A percentile compares a stretch with the other conserved stretches of the same genome.
These are phyloP conservation scores for Agrochola litura DNA, from an alignment of 2,888 invertebrate species.

Conservation along the genomic window DNA sequence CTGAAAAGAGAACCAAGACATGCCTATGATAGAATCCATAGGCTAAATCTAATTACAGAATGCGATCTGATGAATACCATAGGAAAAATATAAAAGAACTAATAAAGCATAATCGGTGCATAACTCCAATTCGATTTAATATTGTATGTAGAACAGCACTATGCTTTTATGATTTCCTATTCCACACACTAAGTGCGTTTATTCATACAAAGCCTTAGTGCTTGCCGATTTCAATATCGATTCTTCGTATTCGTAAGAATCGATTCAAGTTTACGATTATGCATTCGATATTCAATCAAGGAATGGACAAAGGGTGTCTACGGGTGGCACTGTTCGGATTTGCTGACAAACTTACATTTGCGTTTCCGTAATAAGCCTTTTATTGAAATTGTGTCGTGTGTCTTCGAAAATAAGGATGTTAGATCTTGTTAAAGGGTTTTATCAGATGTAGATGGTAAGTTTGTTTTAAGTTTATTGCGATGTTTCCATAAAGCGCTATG, in stretches of 20 bases:
- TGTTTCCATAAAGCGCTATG: slow-evolving; percentile 76
- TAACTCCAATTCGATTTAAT: slow-evolving; percentile 55
- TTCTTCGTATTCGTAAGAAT: slow-evolving; percentile 81
- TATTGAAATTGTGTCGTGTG: slow-evolving; percentile 44
- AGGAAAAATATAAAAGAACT: slow-evolving; percentile 46
- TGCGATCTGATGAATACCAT: slow-evolving; percentile 10
- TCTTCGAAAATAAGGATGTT: slow-evolving; percentile 21
- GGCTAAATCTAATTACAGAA: slow-evolving; percentile 13
- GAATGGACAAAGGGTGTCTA: slow-evolving; percentile 79
- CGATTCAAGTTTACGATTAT: slow-evolving; percentile 86
- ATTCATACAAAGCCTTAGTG: slow-evolving; percentile 72
- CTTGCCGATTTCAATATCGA: slow-evolving; percentile 80
- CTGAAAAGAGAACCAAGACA: background rate
- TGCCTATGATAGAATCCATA: background rate
- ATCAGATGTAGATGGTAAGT: slow-evolving; percentile 40
- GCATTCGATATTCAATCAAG: slow-evolving; percentile 85
- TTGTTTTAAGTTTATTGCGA: slow-evolving; percentile 70
- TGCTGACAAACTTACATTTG: slow-evolving; percentile 52
- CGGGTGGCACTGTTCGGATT: slow-evolving; percentile 71
- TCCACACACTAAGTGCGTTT: slow-evolving; percentile 66
- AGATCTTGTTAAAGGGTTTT: slow-evolving; percentile 19
- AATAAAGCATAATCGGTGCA: slow-evolving; percentile 41
- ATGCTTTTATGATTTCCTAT: slow-evolving; percentile 67
- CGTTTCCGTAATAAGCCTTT: slow-evolving; percentile 23
- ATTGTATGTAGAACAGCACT: slow-evolving; percentile 64